Conservation (phyloP, 2,888 invertebrate genomes). For the Synanthedon tipuliformis region DNA sequence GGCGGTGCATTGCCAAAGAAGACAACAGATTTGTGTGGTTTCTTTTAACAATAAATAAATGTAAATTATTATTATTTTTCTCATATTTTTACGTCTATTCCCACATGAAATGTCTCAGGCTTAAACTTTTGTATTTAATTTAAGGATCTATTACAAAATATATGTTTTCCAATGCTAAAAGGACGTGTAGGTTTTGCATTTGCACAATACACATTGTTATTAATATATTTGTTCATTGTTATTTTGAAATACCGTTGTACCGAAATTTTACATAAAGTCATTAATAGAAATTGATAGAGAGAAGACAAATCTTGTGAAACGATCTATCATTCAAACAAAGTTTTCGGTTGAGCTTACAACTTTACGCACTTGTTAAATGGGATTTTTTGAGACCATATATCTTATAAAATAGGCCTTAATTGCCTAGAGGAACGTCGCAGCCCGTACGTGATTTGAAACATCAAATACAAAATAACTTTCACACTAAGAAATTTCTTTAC, state of each 20-base stretch:
- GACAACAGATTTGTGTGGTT: slow-evolving; percentile 71
- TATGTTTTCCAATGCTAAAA: background rate
- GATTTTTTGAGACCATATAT: slow-evolving; percentile 1
- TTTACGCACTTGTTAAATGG: background rate
- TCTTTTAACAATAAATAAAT: slow-evolving; percentile 37
- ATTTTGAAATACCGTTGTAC: no score
- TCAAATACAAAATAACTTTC: background rate
- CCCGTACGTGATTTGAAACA: background rate
- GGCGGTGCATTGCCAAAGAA: slow-evolving; percentile 74
- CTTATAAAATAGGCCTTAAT: slow-evolving; percentile 3
- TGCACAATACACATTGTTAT: no score
- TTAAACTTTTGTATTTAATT: no score
- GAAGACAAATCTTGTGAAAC: no score
- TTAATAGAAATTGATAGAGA: no score
- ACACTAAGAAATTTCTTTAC: background rate
- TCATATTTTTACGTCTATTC: background rate
- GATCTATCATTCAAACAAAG: no score
- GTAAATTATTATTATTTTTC: background rate
- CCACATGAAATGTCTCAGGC: background rate
- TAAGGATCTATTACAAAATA: background rate
- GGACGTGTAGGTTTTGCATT: no score
- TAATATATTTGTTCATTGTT: no score
- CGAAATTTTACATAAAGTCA: no score
- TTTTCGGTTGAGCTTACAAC: no score
- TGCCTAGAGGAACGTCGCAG: background rate